phyloP scores from a whole-genome alignment of 2,797 vertebrate genomes.

The Anguilla anguilla region DNA sequence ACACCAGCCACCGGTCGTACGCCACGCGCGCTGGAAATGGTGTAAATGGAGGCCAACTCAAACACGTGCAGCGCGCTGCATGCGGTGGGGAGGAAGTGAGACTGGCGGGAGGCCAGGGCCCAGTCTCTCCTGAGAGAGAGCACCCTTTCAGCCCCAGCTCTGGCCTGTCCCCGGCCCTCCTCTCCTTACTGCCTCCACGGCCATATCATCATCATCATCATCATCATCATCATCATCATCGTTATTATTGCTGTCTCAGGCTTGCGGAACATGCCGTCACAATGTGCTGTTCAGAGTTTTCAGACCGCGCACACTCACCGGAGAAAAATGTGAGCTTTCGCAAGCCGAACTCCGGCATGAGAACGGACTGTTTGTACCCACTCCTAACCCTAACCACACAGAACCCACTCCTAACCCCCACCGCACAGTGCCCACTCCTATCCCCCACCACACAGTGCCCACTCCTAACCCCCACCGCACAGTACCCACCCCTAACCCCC shows the following conservation, averaged over 20 bases:
- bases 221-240: neutral
- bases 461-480: too few relatives aligned
- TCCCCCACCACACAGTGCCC: too few relatives aligned
- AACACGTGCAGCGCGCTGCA: neutral
- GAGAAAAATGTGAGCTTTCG: neutral
- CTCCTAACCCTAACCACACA: too few relatives aligned
- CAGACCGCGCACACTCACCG: neutral
- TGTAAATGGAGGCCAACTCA: neutral
- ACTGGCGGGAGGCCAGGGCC: neutral
- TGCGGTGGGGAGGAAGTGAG: neutral
- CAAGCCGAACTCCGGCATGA: neutral
- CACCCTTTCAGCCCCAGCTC: neutral
- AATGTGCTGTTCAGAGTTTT: neutral
- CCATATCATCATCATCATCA: neutral
- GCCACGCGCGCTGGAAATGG: slow-evolving; percentile 27
- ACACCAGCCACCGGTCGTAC: neutral
- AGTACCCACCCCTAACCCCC: too few relatives aligned
- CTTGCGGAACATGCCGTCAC: neutral
- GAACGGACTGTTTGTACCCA: neutral
- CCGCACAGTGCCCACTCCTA: too few relatives aligned
- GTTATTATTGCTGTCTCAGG: neutral
- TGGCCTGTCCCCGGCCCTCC: neutral
- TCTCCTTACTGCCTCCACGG: neutral
- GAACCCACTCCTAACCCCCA: too few relatives aligned
- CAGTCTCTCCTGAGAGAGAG: neutral